Evolutionary conservation across 2,888 invertebrate species (phyloP).

Genomic region (Andrena haemorrhoa): DNA sequence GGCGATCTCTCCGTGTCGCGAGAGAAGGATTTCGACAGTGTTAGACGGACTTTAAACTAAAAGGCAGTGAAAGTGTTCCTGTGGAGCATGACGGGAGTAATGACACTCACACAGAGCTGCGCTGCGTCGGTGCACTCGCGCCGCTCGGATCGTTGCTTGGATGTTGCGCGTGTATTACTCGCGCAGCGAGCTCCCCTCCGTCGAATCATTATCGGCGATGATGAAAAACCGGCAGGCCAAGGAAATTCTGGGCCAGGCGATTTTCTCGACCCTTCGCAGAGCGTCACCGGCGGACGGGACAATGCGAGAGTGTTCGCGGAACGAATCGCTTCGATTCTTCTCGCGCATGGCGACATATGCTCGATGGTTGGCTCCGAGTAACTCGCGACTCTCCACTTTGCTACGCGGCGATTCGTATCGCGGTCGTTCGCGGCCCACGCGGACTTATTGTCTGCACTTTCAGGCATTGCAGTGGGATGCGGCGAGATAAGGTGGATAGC

Average conservation of each 20-base stretch:
- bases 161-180: slow-evolving; percentile 38
- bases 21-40: slow-evolving; percentile 69
- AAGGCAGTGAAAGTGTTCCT: slow-evolving; percentile 83
- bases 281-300: no score
- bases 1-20: slow-evolving; percentile 35
- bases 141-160: slow-evolving; percentile 17
- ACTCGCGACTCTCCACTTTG: no score
- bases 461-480: no score
- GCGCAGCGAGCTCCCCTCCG: background rate
- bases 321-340: no score
- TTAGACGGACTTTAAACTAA: slow-evolving; percentile 77
- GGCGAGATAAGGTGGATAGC: no score
- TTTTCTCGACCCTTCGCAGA: background rate
- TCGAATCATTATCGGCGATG: slow-evolving; percentile 40
- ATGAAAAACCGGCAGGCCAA: slow-evolving; percentile 12
- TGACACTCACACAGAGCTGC: slow-evolving; percentile 74
- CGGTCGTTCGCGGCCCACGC: no score
- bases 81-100: slow-evolving; percentile 82
- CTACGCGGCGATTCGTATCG: no score
- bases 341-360: no score
- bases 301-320: no score
- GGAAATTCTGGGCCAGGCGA: background rate
- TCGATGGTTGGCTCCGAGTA: no score
- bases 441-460: no score
- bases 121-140: slow-evolving; percentile 26